Percentiles rank a stretch among this genome's conserved stretches.
Evolutionary conservation across 2,797 vertebrate species (phyloP).

Genomic region (Pteropus rufus): DNA sequence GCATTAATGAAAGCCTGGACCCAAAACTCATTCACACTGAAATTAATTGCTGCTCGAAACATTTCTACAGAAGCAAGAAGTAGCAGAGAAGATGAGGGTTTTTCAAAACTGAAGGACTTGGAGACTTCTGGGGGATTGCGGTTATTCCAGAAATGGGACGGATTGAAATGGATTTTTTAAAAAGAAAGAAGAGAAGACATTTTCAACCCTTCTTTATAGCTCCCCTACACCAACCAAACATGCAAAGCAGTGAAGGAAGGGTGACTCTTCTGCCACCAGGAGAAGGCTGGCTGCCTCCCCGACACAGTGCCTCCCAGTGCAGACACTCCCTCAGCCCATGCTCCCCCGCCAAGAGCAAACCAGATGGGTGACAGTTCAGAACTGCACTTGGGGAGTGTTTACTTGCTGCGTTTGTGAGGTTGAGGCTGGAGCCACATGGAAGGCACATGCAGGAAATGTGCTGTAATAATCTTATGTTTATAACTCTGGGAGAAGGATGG

Average conservation of each 20-base stretch:
- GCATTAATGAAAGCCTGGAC: not conserved
- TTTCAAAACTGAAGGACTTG: slow-evolving; percentile 14
- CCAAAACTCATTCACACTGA: slow-evolving; percentile 6
- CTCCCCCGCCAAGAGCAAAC: not conserved
- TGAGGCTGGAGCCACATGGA: slow-evolving; percentile 73
- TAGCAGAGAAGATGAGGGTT: not conserved
- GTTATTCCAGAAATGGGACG: slow-evolving; percentile 58
- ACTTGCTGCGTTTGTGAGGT: slow-evolving; percentile 50
- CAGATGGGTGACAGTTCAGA: slow-evolving; percentile 38
- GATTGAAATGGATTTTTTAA: slow-evolving; percentile 9
- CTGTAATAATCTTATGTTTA: slow-evolving; percentile 71
- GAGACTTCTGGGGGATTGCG: not conserved
- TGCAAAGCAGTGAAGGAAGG: not conserved
- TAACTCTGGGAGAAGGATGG: slow-evolving; percentile 64
- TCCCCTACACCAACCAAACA: not conserved
- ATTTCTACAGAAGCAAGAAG: not conserved
- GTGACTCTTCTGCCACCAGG: not conserved
- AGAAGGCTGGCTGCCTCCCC: not conserved
- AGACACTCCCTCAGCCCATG: not conserved
- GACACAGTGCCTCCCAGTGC: not conserved
- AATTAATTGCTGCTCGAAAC: slow-evolving; percentile 13
- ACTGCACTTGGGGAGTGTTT: slow-evolving; percentile 46
- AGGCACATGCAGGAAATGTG: slow-evolving; percentile 73
- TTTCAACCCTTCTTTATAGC: slow-evolving; percentile 39
- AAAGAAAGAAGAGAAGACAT: slow-evolving; percentile 37